Evolutionary conservation across 2,888 invertebrate genomes (phyloP).

Genomic region (Drosophila fungiperda): DNA sequence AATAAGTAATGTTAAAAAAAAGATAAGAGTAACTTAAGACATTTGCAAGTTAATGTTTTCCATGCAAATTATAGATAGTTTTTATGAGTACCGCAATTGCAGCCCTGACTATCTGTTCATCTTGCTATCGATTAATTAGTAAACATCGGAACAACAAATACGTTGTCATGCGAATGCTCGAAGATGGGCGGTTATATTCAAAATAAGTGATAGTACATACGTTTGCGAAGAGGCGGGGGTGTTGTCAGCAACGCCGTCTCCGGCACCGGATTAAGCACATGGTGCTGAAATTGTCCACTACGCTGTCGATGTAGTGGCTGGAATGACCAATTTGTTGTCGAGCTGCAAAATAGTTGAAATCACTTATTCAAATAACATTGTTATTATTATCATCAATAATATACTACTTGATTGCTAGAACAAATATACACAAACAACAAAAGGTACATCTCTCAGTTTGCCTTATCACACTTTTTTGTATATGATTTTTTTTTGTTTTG

Average conservation of each 20-base stretch:
- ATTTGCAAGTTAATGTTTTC: not conserved
- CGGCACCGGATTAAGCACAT: constrained; percentile 71
- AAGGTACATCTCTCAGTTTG: constrained; percentile 22
- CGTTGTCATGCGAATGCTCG: constrained; percentile 28
- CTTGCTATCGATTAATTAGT: constrained; percentile 35
- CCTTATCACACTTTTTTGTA: constrained; percentile 53
- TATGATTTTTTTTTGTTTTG: not conserved
- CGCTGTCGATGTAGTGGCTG: constrained; percentile 72
- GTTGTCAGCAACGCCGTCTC: constrained; percentile 68
- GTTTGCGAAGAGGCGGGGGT: constrained; percentile 64
- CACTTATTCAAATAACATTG: constrained; percentile 35
- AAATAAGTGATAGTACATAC: constrained; percentile 57
- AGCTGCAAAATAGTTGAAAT: constrained; percentile 52
- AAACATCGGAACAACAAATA: not conserved
- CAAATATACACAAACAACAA: constrained; percentile 5
- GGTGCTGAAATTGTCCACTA: constrained; percentile 64
- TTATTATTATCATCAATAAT: constrained; percentile 51
- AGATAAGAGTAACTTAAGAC: not conserved
- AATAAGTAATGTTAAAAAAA: too few species aligned
- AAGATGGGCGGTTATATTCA: constrained; percentile 13
- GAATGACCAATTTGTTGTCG: constrained; percentile 80
- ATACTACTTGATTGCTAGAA: constrained; percentile 35
- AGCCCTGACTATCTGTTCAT: constrained; percentile 32
- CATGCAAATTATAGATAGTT: not conserved
- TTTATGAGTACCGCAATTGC: not conserved